phyloP scores from a whole-genome alignment of 2,113 vertebrate species.

The Stomatorhinus ivindoensis region DNA sequence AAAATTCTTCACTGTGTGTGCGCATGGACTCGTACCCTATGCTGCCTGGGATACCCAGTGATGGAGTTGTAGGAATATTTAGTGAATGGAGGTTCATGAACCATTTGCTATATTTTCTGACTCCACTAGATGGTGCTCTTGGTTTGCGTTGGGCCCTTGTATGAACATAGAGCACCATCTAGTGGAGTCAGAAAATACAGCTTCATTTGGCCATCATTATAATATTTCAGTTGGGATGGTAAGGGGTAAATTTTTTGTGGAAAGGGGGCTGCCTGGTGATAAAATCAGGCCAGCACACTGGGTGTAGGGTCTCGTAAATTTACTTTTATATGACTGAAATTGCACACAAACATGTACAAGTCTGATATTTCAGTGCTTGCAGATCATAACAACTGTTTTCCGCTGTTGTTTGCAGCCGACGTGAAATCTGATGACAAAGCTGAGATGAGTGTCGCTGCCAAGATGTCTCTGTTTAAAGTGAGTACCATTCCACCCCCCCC shows the following conservation, averaged over 20 bases:
- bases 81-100: too few relatives aligned
- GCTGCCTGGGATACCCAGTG: background rate
- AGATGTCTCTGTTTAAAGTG: slow-evolving; percentile 73
- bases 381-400: background rate
- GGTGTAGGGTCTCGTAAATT: background rate
- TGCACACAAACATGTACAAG: background rate
- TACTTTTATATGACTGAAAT: background rate
- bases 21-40: background rate
- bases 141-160: too few relatives aligned
- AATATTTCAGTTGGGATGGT: background rate
- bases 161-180: too few relatives aligned
- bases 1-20: background rate
- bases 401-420: slow-evolving; percentile 41
- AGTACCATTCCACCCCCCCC: slow-evolving; percentile 26
- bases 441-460: slow-evolving; percentile 68
- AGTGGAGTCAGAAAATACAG: too few relatives aligned
- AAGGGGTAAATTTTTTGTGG: background rate
- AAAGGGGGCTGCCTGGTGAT: background rate
- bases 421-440: slow-evolving; percentile 64
- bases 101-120: too few relatives aligned
- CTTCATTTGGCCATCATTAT: too few relatives aligned
- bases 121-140: too few relatives aligned
- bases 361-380: background rate
- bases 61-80: background rate
- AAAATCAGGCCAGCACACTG: background rate